Percentiles rank a stretch among this genome's conserved stretches.
phyloP scores from a whole-genome alignment of 1,140 invertebrate species.

The Drosophila littoralis region DNA sequence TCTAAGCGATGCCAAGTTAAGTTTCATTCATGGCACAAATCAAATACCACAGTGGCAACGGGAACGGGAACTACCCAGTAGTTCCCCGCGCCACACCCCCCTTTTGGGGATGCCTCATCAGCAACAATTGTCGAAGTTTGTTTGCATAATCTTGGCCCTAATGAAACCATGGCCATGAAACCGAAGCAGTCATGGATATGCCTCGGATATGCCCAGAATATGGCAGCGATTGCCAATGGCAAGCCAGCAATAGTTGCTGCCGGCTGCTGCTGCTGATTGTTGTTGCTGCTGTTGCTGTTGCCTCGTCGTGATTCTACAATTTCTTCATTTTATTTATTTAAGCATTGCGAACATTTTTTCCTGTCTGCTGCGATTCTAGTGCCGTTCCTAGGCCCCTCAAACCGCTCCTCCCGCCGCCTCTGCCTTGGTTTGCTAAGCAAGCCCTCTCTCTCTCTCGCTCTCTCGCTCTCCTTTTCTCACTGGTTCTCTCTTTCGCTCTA shows the following conservation, averaged over 20 bases:
- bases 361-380: conserved; percentile 40
- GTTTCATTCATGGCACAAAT: conserved; percentile 68
- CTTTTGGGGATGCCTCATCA: conserved; percentile 40
- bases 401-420: background rate
- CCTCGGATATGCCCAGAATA: conserved; percentile 32
- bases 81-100: background rate
- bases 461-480: conserved; percentile 15
- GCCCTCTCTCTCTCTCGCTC: conserved; percentile 12
- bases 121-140: conserved; percentile 58
- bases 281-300: conserved; percentile 28
- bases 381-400: conserved; percentile 21
- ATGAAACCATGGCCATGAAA: conserved; percentile 63
- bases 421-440: conserved; percentile 31
- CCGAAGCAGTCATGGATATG: conserved; percentile 41
- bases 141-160: conserved; percentile 67
- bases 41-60: conserved; percentile 28
- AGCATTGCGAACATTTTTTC: conserved; percentile 77
- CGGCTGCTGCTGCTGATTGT: conserved; percentile 2
- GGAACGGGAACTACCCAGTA: conserved; percentile 14
- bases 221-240: conserved; percentile 32
- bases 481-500: conserved; percentile 7
- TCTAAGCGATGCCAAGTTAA: conserved; percentile 21
- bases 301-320: conserved; percentile 78
- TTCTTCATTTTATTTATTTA: conserved; percentile 82
- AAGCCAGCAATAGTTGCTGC: conserved; percentile 34